Evolutionary conservation across 2,888 invertebrate species (phyloP).

Genomic region (Allygus modestus): DNA sequence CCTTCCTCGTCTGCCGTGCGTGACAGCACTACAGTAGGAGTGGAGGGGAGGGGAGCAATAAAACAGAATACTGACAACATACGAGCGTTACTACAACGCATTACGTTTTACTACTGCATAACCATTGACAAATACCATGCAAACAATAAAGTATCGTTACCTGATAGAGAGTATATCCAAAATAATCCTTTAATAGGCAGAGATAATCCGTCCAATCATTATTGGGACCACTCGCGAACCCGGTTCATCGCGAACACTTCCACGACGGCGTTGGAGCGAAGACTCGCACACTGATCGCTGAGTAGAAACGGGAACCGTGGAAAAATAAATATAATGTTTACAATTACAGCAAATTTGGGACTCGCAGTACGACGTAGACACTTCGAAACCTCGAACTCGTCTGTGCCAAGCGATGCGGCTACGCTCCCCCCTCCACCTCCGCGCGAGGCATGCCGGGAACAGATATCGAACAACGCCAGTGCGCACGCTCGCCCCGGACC

Average conservation of each 20-base stretch:
- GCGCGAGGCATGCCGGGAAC: slow-evolving; percentile 50
- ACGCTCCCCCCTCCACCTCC: background rate
- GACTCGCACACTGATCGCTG: background rate
- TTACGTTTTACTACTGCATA: slow-evolving; percentile 27
- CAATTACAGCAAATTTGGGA: background rate
- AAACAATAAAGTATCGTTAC: slow-evolving; percentile 17
- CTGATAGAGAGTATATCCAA: slow-evolving; percentile 34
- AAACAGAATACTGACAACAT: slow-evolving; percentile 35
- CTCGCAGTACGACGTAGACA: background rate
- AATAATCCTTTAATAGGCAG: slow-evolving; percentile 36
- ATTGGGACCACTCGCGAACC: background rate
- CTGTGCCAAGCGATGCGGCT: slow-evolving; percentile 32
- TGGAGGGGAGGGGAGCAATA: slow-evolving; percentile 21
- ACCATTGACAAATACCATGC: background rate
- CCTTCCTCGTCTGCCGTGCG: slow-evolving; percentile 49
- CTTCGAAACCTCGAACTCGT: slow-evolving; percentile 7
- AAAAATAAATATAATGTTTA: background rate
- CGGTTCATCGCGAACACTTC: background rate
- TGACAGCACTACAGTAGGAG: slow-evolving; percentile 15
- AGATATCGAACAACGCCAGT: slow-evolving; percentile 15
- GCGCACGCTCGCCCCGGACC: slow-evolving; percentile 42
- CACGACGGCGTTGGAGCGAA: background rate
- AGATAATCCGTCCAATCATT: background rate
- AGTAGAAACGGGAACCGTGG: background rate
- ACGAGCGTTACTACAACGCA: slow-evolving; percentile 7